Conservation (phyloP, 1,140 invertebrate species). For the Apis cerana region DNA sequence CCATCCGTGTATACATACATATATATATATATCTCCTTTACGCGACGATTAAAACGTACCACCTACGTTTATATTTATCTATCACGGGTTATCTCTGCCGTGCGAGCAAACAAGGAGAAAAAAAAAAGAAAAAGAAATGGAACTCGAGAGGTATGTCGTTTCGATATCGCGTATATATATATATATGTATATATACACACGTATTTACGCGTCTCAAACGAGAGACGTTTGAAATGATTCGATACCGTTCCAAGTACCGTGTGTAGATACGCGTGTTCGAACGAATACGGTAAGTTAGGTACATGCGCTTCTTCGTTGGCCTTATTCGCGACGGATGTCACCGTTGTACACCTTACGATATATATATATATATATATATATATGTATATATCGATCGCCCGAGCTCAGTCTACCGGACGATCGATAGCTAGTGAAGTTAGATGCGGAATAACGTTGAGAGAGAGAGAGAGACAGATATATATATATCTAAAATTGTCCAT, state of each 20-base stretch:
- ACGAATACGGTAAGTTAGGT: conserved; percentile 23
- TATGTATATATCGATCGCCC: background rate
- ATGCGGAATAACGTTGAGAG: too few relatives aligned
- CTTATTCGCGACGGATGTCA: conserved; percentile 12
- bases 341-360: background rate
- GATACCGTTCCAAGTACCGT: background rate
- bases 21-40: background rate
- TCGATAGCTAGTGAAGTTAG: too few relatives aligned
- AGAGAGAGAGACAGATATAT: too few relatives aligned
- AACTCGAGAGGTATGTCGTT: background rate
- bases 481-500: background rate
- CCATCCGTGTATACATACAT: background rate
- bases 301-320: conserved; percentile 4
- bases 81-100: background rate
- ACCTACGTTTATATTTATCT: conserved; percentile 23
- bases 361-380: background rate
- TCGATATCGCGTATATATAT: background rate
- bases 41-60: background rate
- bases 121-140: background rate
- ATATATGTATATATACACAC: background rate
- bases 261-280: background rate
- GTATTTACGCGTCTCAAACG: too few relatives aligned
- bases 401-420: background rate
- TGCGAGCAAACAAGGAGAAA: conserved; percentile 1
- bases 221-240: too few relatives aligned